A percentile compares a stretch with the other conserved stretches of the same genome.
phyloP scores from a whole-genome alignment of 2,113 vertebrate species.

The Hemiscyllium ocellatum region DNA sequence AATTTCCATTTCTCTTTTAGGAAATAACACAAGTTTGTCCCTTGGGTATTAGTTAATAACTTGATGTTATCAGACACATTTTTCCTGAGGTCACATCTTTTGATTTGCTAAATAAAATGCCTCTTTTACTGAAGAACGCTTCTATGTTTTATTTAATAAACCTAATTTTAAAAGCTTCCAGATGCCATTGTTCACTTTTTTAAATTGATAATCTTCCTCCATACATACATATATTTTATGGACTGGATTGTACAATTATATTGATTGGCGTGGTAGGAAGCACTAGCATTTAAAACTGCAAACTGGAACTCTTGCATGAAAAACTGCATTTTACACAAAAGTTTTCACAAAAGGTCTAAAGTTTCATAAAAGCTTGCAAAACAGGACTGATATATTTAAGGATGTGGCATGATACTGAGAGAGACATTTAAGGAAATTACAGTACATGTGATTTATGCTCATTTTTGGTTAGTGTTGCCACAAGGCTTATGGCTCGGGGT shows the following conservation, averaged over 20 bases:
- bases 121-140: not conserved
- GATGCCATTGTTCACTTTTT: not conserved
- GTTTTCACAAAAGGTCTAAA: not conserved
- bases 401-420: not conserved
- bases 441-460: not conserved
- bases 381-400: too few relatives aligned
- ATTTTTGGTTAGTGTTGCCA: not conserved
- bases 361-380: not conserved
- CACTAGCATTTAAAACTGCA: not conserved
- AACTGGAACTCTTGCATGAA: not conserved
- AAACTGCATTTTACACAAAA: too few relatives aligned
- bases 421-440: not conserved
- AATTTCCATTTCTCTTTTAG: slow-evolving; percentile 17
- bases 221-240: not conserved
- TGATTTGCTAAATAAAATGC: slow-evolving; percentile 26
- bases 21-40: slow-evolving; percentile 21
- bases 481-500: too few relatives aligned
- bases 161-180: slow-evolving; percentile 22
- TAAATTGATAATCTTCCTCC: not conserved
- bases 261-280: not conserved
- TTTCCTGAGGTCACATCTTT: not conserved
- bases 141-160: slow-evolving; percentile 13
- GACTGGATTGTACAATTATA: not conserved
- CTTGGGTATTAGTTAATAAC: slow-evolving; percentile 20
- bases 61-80: slow-evolving; percentile 24